Evolutionary conservation across 2,888 invertebrate species (phyloP), one percentile per base, ranked within the genome.

Genomic region (Agriopis marginaria): DNA sequence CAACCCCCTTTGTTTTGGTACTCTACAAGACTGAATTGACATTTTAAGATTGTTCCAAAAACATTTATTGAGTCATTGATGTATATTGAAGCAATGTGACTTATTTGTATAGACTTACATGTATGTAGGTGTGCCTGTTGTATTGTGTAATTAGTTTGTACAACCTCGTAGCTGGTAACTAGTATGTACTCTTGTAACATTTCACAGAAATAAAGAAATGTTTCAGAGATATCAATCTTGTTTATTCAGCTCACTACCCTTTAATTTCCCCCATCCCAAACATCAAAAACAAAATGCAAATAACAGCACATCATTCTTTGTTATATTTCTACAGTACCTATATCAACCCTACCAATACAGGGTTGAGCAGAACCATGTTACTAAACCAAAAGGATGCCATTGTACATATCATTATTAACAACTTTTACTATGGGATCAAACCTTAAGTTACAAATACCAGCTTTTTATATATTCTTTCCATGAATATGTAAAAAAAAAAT

Each of bases 201-300:
- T 86, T 87, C 89, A 82, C 73, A 82, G 77, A 70, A 90, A 91
- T 90, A 91, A 91, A 91, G 86, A 88, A 88, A 89, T 91, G 87
- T 91, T 85, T 87, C 76, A 85, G 88, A 88, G 85, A 89, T 85
- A 79, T 85, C 85, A 80, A 86, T 89, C 85, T 88, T 90, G 82
- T 86, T 84, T 87, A 85, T 85, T 86, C 77, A 81, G 77, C 75
- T 76, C 70, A 68, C 78, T 77, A 84, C 82, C 74, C 72, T 73
- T 67, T 69, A 77, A 32, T 80, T 72, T 70, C 79, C 82, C 83
- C 72, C 50, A 72, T 77, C 76, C 74, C 62, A 39, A 51, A 70
- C 66, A 56, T 63, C 54, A 23, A 61, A 14, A 47, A 12, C 3
- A 7, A 32, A 5, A 45, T 45, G 2, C 4, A 17, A 44, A 14